Conservation (phyloP, 1,140 invertebrate genomes). For the Solen grandis region DNA sequence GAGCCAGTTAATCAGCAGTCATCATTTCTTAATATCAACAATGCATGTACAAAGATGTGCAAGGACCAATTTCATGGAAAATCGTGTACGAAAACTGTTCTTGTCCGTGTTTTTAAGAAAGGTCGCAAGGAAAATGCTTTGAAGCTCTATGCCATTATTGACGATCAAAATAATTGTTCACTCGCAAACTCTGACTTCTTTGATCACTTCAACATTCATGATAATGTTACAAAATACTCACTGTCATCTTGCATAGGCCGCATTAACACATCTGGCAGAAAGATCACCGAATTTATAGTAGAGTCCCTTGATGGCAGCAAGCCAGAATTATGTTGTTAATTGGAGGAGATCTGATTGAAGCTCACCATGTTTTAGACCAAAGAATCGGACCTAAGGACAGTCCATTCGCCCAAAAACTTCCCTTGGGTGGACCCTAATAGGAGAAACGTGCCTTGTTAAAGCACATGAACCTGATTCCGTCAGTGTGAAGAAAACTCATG, state of each 20-base stretch:
- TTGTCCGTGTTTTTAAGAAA: constrained; percentile 38
- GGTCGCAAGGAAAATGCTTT: constrained; percentile 26
- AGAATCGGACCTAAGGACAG: not conserved
- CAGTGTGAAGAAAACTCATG: too few relatives aligned
- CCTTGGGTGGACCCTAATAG: constrained; percentile 16
- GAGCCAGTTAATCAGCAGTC: too few relatives aligned
- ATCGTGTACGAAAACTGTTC: constrained; percentile 50
- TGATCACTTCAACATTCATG: too few relatives aligned
- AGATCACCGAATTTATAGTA: too few relatives aligned
- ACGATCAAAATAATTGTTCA: constrained; percentile 53
- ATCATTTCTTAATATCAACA: too few relatives aligned
- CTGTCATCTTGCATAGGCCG: too few relatives aligned
- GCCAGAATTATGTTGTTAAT: constrained; percentile 36
- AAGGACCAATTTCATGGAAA: constrained; percentile 36
- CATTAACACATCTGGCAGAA: too few relatives aligned
- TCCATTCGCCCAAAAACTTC: constrained; percentile 15
- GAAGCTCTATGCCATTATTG: too few relatives aligned
- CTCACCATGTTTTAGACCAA: too few relatives aligned
- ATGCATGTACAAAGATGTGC: too few relatives aligned
- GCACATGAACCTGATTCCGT: constrained; percentile 16
- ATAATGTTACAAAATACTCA: too few relatives aligned
- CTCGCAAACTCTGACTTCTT: constrained; percentile 17
- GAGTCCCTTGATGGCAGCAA: too few relatives aligned
- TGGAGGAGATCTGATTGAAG: constrained; percentile 45
- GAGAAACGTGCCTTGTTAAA: not conserved